Base-by-base conservation (phyloP, 2,888 invertebrate species). In the Phalera bucephala region DNA sequence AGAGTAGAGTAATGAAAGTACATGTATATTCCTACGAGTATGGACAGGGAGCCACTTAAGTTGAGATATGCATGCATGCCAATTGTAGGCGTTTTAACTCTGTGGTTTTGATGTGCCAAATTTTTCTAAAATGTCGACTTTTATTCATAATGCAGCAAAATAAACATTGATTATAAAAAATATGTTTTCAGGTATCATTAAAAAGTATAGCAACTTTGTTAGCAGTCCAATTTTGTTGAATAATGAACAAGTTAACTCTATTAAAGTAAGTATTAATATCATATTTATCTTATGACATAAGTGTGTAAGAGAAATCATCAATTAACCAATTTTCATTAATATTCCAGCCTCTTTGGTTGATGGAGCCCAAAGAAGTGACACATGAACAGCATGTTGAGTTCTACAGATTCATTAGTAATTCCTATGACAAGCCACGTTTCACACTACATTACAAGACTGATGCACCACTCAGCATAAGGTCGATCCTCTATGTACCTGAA, bases 141-240 rank as follows among this genome's bases (percentile, higher is more conserved):
- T n/a, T n/a, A n/a, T n/a, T n/a, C n/a, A n/a, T n/a, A n/a, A n/a
- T n/a, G n/a, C n/a, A n/a, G n/a, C n/a, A n/a, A n/a, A n/a, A n/a
- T n/a, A n/a, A n/a, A n/a, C n/a, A n/a, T n/a, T n/a, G n/a, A n/a
- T n/a, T n/a, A n/a, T n/a, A n/a, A n/a, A n/a, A n/a, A n/a, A 17
- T 17, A 3, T 17, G 17, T 51, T 91, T 87, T 33, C 85, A 94
- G 95, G 91, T 51, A 94, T 99, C 26, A 95, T 99, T 11, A 95
- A 96, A 70, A 98, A 98, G 74, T 99, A 99, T 88, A 99, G 98
- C 77, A 99, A 98, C 80, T 99, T 99, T 77, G 97, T 99, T 26
- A 96, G 97, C 19, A 96, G 96, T 60, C 96, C 98, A 0, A 97
- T 99, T 64, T 94, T 92, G 59, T 88, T 99, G 12, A 99, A 99